Conservation (phyloP, 1,140 invertebrate genomes). For the Diorhabda carinulata region DNA sequence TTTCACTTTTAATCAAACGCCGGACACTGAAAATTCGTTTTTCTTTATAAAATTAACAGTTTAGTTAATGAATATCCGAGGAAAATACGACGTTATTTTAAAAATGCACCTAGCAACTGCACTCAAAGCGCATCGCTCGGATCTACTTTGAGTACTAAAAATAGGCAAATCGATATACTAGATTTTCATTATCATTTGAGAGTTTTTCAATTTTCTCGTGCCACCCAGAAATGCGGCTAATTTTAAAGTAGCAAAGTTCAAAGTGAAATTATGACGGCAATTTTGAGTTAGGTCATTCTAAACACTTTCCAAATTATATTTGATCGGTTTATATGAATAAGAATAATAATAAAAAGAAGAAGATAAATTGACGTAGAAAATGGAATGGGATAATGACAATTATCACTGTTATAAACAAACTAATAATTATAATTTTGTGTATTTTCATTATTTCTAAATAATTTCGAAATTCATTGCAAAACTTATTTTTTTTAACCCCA, state of each 20-base stretch:
- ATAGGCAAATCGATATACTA: constrained; percentile 39
- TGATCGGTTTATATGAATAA: too few relatives aligned
- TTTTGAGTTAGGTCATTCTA: constrained; percentile 11
- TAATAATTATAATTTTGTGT: too few relatives aligned
- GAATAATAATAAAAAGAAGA: too few relatives aligned
- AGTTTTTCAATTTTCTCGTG: constrained; percentile 26
- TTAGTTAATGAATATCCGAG: not conserved
- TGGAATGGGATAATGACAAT: too few relatives aligned
- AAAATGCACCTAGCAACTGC: constrained; percentile 15
- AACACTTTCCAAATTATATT: too few relatives aligned
- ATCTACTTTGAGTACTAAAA: constrained; percentile 35
- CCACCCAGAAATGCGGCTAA: constrained; percentile 8
- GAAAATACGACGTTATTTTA: not conserved
- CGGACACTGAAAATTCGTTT: constrained; percentile 34
- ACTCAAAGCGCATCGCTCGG: constrained; percentile 12
- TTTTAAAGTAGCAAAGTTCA: not conserved
- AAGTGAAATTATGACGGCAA: constrained; percentile 14
- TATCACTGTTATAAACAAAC: too few relatives aligned
- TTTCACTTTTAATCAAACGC: constrained; percentile 48
- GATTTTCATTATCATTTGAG: constrained; percentile 37
- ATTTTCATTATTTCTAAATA: too few relatives aligned
- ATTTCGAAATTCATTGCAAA: too few relatives aligned
- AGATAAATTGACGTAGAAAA: too few relatives aligned
- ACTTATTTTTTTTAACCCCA: too few relatives aligned
- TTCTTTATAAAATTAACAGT: not conserved